Conservation (phyloP, 2,888 invertebrate genomes). For the Gryllus longicercus region DNA sequence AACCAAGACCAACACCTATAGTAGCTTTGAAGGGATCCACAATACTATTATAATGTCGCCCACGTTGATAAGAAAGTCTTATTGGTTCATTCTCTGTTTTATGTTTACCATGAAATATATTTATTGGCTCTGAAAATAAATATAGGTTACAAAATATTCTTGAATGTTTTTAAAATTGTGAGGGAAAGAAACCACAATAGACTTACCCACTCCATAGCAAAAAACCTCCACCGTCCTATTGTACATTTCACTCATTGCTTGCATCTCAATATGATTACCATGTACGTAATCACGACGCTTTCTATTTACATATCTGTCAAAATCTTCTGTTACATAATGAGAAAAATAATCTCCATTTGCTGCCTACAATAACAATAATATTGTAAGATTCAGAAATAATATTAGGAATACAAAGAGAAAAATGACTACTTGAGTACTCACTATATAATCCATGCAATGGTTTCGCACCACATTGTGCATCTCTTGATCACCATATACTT, state of each 20-base stretch:
- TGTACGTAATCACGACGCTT: slow-evolving; percentile 77
- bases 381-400: no score
- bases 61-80: slow-evolving; percentile 79
- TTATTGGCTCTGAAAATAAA: slow-evolving; percentile 68
- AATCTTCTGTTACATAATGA: slow-evolving; percentile 86
- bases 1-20: slow-evolving; percentile 78
- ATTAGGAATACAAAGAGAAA: no score
- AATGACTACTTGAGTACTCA: slow-evolving; percentile 48
- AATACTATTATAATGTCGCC: slow-evolving; percentile 84
- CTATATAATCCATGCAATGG: slow-evolving; percentile 88
- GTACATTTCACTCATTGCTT: slow-evolving; percentile 86
- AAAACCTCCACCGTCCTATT: slow-evolving; percentile 84
- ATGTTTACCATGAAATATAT: slow-evolving; percentile 76
- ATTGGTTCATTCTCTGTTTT: slow-evolving; percentile 75
- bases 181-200: no score
- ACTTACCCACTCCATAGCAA: slow-evolving; percentile 66
- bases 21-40: slow-evolving; percentile 78
- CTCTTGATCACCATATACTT: slow-evolving; percentile 87
- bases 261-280: slow-evolving; percentile 88
- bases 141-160: not conserved
- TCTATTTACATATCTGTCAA: slow-evolving; percentile 74
- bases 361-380: slow-evolving; percentile 53
- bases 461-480: slow-evolving; percentile 79
- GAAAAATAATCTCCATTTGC: slow-evolving; percentile 83
- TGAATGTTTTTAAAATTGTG: no score